Evolutionary conservation across 1,140 invertebrate species (phyloP), one percentile per base, ranked within the genome.

Genomic region (Lysiphlebus fabarum): DNA sequence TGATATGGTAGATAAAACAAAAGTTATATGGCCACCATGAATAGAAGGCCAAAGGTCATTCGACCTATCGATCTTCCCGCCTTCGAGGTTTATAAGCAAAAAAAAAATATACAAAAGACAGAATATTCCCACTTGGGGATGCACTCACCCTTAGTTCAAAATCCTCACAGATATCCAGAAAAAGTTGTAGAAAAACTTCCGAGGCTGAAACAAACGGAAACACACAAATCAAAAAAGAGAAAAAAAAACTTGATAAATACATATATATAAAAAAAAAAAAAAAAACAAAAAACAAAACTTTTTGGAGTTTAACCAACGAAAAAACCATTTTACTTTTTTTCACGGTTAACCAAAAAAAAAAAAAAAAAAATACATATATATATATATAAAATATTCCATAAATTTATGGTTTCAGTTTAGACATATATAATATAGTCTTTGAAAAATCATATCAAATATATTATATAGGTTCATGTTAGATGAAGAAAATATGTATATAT

Each of bases 111-210:
- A 17, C 5, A 8, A 17, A 48, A 48, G 26, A 17, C 14, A 12
- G 14, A 37, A 41, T 36, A 34, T n/a, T 41, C 14, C 26, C 40
- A 42, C 53, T 50, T 51, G 64, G 64, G 69, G 71, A 76, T 76
- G 70, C 68, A 70, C 65, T 69, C 58, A 65, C 64, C 45, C 51
- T 49, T 33, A 9, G 47, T 33, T 44, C 62, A 63, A 64, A 63
- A 64, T 66, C 69, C 50, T 6, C 33, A 65, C 61, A 69, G 67
- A 70, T 68, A 64, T 64, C 67, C 65, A 64, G 62, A 64, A 63
- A 60, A 68, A 63, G 61, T 62, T 26, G 17, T 49, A 33, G 26
- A 33, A 49, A 40, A 49, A 49, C 47, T 49, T 49, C 3, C 47
- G 7, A 33, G 17, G 17, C 17, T 26, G 17, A 49, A 49, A 26